Evolutionary conservation across 2,113 vertebrate species (phyloP), one percentile per base, ranked within the genome.

Genomic region (Tiliqua scincoides): DNA sequence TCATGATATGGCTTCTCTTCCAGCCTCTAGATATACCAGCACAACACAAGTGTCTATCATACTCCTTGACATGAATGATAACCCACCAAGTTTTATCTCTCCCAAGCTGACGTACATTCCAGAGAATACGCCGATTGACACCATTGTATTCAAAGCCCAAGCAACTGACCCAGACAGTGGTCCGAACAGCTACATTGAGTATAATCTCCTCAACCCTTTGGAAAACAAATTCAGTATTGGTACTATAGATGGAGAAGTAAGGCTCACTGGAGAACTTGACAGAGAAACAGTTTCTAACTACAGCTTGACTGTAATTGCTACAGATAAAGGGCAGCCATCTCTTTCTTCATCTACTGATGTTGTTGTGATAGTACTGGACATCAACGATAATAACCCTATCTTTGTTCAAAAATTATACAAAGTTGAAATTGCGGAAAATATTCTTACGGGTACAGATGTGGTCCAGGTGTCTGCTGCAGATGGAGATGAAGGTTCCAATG

Each of bases 151-250:
- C 93, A 97, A 94, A 0, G 98, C 97, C 0, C 96, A 97, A 83
- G 99, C 99, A 0, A 93, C 92, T 0, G 99, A 99, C 32, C 96
- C 98, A 0, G 99, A 99, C 94, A 99, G 98, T 0, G 99, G 99
- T 1, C 99, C 98, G 1, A 99, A 99, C 94, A 99, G 98, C 93
- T 99, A 99, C 23, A 97, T 99, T 1, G 98, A 99, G 79, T 99
- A 99, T 89, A 97, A 97, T 0, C 96, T 99, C 21, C 95, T 95
- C 54, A 96, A 96, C 10, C 94, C 96, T 0, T 93, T 87, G 1
- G 97, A 96, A 4, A 97, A 95, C 93, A 97, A 97, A 90, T 99
- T 99, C 93, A 97, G 96, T 89, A 97, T 99, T 0, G 98, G 98
- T 2, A 98, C 96, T 3, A 97, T 99, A 0, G 97, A 98, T 0